Evolutionary conservation across 2,113 vertebrate species (phyloP), one percentile per base, ranked within the genome.

Genomic region (Nyctereutes procyonoides): DNA sequence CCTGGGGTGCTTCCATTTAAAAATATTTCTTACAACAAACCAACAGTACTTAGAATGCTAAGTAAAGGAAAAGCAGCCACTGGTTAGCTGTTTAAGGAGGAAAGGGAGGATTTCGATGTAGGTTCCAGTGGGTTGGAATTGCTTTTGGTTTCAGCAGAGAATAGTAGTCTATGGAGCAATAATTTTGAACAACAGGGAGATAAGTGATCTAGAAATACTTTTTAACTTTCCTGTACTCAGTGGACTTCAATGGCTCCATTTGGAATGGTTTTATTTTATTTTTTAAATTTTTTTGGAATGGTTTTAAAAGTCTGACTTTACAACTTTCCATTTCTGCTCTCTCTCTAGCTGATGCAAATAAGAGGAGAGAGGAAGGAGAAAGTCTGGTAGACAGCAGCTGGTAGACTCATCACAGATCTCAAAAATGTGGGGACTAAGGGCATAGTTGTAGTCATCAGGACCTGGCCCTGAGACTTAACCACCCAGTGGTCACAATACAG

Each of bases 401-500:
- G 38, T 24, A 35, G 56, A 53, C 32, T 32, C 48, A 26, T 62
- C 24, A 93, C 20, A 24, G 16, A 28, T 28, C 62, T 32, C 30
- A 43, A 8, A 24, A 38, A 17, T 1, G n/a, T 3, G 15, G 12
- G 17, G 3, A 11, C 7, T 11, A 10, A 8, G 2, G 15, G 8
- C 93, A 10, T 2, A 48, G 16, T 16, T 48, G 4, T 2, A 1
- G 6, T 20, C 67, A 2, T 3, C 3, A 7, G 0, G 22, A 30
- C 38, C 16, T 67, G 38, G 58, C 38, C 24, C 73, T 58, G 30
- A 35, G 17, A 43, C 43, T 35, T 10, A 19, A 17, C 7, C 15
- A 6, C 13, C 9, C 28, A 1, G 1, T 0, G 0, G 67, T 19
- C 58, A 22, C 35, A 3, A 8, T 16, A 1, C 38, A 14, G 24